Percentiles rank a stretch among this genome's conserved stretches.
Conservation (phyloP, 2,888 invertebrate genomes). For the Conchocele bisecta region DNA sequence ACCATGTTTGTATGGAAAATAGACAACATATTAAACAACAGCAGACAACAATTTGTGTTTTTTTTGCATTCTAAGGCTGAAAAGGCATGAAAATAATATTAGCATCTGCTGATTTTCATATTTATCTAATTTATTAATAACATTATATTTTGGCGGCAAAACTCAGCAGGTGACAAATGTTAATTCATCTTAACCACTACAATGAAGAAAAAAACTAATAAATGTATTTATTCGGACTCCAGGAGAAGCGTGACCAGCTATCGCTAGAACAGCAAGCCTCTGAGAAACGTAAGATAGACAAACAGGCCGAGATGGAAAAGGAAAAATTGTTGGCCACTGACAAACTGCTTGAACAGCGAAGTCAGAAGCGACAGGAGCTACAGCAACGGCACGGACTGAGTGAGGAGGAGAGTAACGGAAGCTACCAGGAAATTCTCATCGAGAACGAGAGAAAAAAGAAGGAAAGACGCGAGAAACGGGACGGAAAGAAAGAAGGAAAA, state of each 20-base stretch:
- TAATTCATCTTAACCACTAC: too few relatives aligned
- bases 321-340: conserved; percentile 21
- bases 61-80: too few relatives aligned
- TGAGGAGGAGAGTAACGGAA: conserved; percentile 72
- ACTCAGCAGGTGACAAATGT: too few relatives aligned
- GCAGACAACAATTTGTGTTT: too few relatives aligned
- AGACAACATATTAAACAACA: too few relatives aligned
- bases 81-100: too few relatives aligned
- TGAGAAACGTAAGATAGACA: conserved; percentile 40
- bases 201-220: too few relatives aligned
- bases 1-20: too few relatives aligned
- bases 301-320: conserved; percentile 21
- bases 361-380: conserved; percentile 40
- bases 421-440: conserved; percentile 66
- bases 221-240: too few relatives aligned
- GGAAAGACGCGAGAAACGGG: conserved; percentile 34
- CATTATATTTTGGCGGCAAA: too few relatives aligned
- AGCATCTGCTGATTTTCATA: too few relatives aligned
- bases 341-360: conserved; percentile 47
- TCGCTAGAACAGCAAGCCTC: conserved; percentile 48
- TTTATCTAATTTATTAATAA: too few relatives aligned
- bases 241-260: conserved; percentile 43
- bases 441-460: conserved; percentile 60
- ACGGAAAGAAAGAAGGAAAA: conserved; percentile 39
- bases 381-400: conserved; percentile 54